A percentile compares a stretch with the other conserved stretches of the same genome.
phyloP scores from a whole-genome alignment of 2,797 vertebrate species.

The Luscinia luscinia region DNA sequence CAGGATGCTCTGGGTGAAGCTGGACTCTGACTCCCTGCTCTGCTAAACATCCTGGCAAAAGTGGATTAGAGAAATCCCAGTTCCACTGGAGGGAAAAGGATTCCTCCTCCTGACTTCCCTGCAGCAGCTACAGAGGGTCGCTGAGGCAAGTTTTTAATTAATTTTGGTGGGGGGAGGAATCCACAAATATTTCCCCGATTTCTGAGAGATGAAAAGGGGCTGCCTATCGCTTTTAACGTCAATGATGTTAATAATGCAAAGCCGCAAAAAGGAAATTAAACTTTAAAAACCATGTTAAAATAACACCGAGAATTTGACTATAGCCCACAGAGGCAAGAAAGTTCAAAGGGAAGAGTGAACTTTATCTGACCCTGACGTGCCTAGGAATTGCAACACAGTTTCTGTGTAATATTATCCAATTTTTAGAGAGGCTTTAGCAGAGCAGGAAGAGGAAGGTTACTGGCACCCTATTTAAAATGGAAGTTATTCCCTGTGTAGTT shows the following conservation, averaged over 20 bases:
- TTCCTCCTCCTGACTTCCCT: not conserved
- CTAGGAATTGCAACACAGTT: constrained; percentile 50
- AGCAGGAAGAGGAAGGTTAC: constrained; percentile 25
- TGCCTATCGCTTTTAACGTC: constrained; percentile 22
- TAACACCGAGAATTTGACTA: constrained; percentile 37
- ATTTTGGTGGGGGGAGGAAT: not conserved
- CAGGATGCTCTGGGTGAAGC: not conserved
- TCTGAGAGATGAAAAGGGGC: constrained; percentile 37
- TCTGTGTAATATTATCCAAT: not conserved
- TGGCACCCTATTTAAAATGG: not conserved
- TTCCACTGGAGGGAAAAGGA: not conserved
- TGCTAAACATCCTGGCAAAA: not conserved
- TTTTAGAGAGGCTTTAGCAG: not conserved
- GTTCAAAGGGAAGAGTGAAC: constrained; percentile 74
- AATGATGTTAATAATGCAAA: constrained; percentile 53
- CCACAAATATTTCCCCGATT: not conserved
- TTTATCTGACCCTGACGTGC: constrained; percentile 70
- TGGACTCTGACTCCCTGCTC: not conserved
- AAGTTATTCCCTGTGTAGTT: not conserved
- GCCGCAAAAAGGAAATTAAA: constrained; percentile 70
- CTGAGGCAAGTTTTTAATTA: constrained; percentile 54
- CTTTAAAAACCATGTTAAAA: constrained; percentile 54
- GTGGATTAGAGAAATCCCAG: not conserved
- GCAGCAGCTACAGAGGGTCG: not conserved
- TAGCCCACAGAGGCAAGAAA: constrained; percentile 23